Conservation (phyloP, 1,140 invertebrate genomes). For the Diabrotica undecimpunctata region DNA sequence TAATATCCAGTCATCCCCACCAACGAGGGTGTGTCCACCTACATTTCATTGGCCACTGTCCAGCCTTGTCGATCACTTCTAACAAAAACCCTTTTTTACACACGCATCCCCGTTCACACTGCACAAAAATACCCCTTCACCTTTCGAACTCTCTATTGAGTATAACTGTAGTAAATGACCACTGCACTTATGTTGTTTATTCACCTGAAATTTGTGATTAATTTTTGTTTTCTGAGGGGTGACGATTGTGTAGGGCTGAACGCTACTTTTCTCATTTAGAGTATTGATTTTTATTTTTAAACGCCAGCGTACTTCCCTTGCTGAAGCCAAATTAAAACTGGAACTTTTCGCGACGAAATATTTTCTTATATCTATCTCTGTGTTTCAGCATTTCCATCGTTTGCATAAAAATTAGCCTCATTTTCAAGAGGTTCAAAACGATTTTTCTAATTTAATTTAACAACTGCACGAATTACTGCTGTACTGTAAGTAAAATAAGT, state of each 20-base stretch:
- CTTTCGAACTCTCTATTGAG: background rate
- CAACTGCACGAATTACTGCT: no score
- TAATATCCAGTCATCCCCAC: constrained; percentile 15
- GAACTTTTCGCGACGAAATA: constrained; percentile 34
- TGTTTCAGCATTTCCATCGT: constrained; percentile 10
- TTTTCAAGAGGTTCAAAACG: background rate
- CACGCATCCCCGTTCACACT: constrained; percentile 18
- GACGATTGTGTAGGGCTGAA: background rate
- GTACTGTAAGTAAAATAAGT: no score
- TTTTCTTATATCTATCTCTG: constrained; percentile 34
- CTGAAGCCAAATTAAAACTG: constrained; percentile 40
- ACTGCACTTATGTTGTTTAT: background rate
- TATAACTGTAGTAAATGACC: background rate
- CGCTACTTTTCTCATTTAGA: background rate
- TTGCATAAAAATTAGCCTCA: constrained; percentile 6
- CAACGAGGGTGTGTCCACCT: constrained; percentile 23
- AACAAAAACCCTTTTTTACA: constrained; percentile 4
- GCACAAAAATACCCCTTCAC: constrained; percentile 9
- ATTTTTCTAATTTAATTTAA: no score
- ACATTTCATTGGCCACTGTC: constrained; percentile 31
- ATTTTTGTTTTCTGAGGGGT: no score
- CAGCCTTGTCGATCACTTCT: constrained; percentile 29
- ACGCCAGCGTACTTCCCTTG: constrained; percentile 22
- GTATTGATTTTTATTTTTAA: constrained; percentile 27
- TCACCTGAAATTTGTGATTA: no score